Percentiles rank a stretch among this genome's conserved stretches.
These are phyloP conservation scores for Perdita meconis DNA, from an alignment of 2,888 invertebrate species.

Conservation along the genomic window DNA sequence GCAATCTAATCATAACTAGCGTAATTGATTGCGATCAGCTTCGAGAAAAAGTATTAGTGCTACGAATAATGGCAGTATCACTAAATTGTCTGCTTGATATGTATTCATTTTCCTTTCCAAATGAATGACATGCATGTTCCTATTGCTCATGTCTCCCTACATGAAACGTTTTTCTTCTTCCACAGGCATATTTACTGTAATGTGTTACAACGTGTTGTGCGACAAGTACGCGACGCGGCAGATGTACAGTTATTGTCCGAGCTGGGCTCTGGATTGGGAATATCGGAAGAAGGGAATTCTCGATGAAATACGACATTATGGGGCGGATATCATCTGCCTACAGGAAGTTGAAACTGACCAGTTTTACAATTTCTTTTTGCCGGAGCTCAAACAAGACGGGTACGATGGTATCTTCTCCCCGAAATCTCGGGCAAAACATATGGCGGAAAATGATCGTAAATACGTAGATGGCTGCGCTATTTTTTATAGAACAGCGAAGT, in stretches of 20 bases:
- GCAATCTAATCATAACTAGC: too few relatives aligned
- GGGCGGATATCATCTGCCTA: conserved; percentile 98
- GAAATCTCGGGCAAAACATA: conserved; percentile 98
- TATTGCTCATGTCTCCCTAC: background rate
- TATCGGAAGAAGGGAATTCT: conserved; percentile 99
- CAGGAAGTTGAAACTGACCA: conserved; percentile 99
- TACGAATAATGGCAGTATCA: too few relatives aligned
- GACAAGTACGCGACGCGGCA: conserved; percentile 99
- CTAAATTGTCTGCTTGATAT: conserved; percentile 4
- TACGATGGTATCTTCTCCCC: conserved; percentile 98
- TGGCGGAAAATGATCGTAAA: conserved; percentile 98
- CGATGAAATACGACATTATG: conserved; percentile 97
- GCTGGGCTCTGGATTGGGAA: conserved; percentile 99
- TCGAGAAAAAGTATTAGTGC: too few relatives aligned
- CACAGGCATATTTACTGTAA: conserved; percentile 97
- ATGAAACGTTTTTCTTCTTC: conserved; percentile 56
- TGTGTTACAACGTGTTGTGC: conserved; percentile 99
- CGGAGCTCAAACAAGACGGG: conserved; percentile 95
- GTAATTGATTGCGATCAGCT: too few relatives aligned
- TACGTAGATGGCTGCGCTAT: conserved; percentile 99
- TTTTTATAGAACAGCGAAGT: conserved; percentile 97
- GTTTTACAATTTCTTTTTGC: conserved; percentile 98
- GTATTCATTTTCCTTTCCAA: background rate
- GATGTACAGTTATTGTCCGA: conserved; percentile 99
- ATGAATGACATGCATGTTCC: background rate